A percentile compares a stretch with the other conserved stretches of the same genome.
phyloP scores from a whole-genome alignment of 1,140 invertebrate species.

The Berghia stephanieae region DNA sequence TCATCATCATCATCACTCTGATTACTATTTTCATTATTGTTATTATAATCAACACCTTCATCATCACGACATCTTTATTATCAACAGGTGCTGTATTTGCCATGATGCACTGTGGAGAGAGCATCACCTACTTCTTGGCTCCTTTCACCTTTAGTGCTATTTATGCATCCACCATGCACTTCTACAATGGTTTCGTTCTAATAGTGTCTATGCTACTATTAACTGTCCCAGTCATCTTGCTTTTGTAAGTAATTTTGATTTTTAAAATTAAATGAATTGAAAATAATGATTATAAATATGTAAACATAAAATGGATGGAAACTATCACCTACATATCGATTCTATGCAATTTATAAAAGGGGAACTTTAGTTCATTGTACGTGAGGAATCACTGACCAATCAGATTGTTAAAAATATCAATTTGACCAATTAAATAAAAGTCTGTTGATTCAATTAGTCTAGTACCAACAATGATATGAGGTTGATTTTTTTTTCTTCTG shows the following conservation, averaged over 20 bases:
- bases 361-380: background rate
- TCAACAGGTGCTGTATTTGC: slow-evolving; percentile 59
- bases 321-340: background rate
- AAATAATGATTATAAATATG: background rate
- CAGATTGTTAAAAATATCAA: too few relatives aligned
- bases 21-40: background rate
- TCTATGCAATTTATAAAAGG: background rate
- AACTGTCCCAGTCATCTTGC: slow-evolving; percentile 40
- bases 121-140: slow-evolving; percentile 61
- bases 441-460: too few relatives aligned
- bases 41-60: background rate
- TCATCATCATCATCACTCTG: background rate
- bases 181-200: slow-evolving; percentile 57
- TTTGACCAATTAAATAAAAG: too few relatives aligned
- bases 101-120: slow-evolving; percentile 63
- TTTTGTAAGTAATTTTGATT: slow-evolving; percentile 43
- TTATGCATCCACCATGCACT: slow-evolving; percentile 52
- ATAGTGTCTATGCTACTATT: slow-evolving; percentile 53
- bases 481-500: too few relatives aligned
- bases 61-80: background rate
- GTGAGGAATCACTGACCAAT: too few relatives aligned
- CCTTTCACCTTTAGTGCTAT: slow-evolving; percentile 60
- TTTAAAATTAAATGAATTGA: too few relatives aligned
- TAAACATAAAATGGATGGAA: background rate
- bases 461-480: too few relatives aligned